Evolutionary conservation across 2,113 vertebrate species (phyloP).

Genomic region (Nanorana parkeri): DNA sequence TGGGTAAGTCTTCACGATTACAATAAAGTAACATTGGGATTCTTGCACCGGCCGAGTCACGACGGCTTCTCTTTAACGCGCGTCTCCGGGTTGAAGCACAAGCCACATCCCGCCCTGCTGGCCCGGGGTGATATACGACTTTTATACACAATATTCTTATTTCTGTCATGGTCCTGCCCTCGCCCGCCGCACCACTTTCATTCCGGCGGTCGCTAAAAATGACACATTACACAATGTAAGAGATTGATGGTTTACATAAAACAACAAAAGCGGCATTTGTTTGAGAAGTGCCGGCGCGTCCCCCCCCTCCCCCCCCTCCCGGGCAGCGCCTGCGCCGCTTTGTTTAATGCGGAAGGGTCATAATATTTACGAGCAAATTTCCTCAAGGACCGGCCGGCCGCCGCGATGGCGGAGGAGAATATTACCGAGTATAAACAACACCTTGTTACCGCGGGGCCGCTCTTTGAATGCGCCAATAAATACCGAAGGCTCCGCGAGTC

Average conservation of each 20-base stretch:
- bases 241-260: conserved; percentile 53
- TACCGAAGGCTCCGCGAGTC: conserved; percentile 13
- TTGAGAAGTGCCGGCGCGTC: background rate
- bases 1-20: too few relatives aligned
- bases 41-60: too few relatives aligned
- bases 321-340: background rate
- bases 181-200: background rate
- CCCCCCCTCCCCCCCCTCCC: too few relatives aligned
- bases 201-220: background rate
- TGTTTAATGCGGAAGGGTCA: conserved; percentile 46
- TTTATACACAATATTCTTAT: too few relatives aligned
- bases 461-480: conserved; percentile 42
- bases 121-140: too few relatives aligned
- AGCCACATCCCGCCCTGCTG: too few relatives aligned
- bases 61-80: too few relatives aligned
- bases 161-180: too few relatives aligned
- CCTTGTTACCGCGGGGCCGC: background rate
- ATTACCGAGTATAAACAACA: conserved; percentile 46
- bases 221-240: conserved; percentile 33
- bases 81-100: too few relatives aligned
- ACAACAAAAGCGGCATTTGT: conserved; percentile 17
- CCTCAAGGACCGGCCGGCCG: conserved; percentile 38
- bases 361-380: conserved; percentile 54
- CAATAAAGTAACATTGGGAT: too few relatives aligned
- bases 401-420: conserved; percentile 4